These are phyloP conservation scores for Eupithecia pulchellata DNA, from an alignment of 2,888 invertebrate species.

Conservation along the genomic window DNA sequence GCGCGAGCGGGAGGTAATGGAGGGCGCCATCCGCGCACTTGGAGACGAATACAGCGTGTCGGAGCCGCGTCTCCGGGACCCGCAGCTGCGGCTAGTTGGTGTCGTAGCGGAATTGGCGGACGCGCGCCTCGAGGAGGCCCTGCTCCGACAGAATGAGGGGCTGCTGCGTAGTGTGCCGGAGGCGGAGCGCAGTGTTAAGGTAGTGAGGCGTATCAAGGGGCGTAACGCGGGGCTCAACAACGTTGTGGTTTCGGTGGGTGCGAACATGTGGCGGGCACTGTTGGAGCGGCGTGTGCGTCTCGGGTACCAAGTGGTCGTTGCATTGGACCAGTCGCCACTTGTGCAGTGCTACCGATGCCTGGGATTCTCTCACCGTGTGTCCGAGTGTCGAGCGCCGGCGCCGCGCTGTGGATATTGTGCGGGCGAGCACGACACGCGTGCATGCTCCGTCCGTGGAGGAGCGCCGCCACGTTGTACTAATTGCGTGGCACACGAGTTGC, in stretches of 20 bases:
- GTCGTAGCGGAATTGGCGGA: not conserved
- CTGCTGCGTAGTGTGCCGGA: not conserved
- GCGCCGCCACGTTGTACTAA: conserved; percentile 8
- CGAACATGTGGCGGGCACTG: not conserved
- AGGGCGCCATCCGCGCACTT: not conserved
- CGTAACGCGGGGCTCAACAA: not conserved
- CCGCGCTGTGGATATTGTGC: conserved; percentile 18
- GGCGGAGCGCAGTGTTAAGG: not conserved
- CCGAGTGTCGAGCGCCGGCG: conserved; percentile 1
- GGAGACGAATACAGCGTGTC: not conserved
- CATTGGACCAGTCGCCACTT: conserved; percentile 18
- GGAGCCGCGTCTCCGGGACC: not conserved
- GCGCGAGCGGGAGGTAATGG: not conserved
- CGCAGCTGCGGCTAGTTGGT: not conserved
- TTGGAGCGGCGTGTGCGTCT: conserved; percentile 8
- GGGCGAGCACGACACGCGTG: conserved; percentile 16
- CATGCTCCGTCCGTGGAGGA: not conserved
- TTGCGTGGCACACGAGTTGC: not conserved
- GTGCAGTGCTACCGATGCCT: conserved; percentile 14
- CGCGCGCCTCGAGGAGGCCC: conserved; percentile 4
- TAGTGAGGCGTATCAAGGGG: not conserved
- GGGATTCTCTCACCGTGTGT: conserved; percentile 14
- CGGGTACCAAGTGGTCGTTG: conserved; percentile 17
- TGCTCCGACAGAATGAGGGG: not conserved
- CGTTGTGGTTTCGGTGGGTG: conserved; percentile 10